Percentiles rank a stretch among this genome's conserved stretches.
Conservation (phyloP, 1,140 invertebrate species). For the Cydia splendana region DNA sequence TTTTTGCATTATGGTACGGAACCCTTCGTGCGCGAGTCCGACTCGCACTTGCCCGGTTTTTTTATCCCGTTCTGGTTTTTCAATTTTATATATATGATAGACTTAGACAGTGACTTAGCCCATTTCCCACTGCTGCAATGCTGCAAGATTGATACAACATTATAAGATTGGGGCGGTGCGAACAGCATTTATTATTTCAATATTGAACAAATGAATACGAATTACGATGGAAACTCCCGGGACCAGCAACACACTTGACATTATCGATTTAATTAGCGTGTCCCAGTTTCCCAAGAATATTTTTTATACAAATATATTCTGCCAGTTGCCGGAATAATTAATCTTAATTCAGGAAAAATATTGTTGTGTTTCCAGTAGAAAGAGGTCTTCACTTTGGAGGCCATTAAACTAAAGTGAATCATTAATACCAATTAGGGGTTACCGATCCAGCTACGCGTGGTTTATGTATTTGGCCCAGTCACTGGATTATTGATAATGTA, state of each 20-base stretch:
- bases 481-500: background rate
- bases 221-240: background rate
- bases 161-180: background rate
- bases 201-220: constrained; percentile 1
- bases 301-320: constrained; percentile 18
- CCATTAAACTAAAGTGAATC: constrained; percentile 23
- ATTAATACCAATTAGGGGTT: constrained; percentile 31
- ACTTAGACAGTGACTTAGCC: too few relatives aligned
- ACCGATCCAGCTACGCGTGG: background rate
- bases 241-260: constrained; percentile 13
- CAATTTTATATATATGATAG: too few relatives aligned
- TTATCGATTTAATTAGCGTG: constrained; percentile 19
- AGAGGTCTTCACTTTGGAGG: constrained; percentile 25
- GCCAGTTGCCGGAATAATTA: constrained; percentile 18
- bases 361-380: constrained; percentile 26
- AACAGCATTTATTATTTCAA: background rate
- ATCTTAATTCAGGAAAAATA: constrained; percentile 30
- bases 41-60: too few relatives aligned
- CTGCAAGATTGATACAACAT: too few relatives aligned
- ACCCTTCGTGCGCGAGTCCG: too few relatives aligned
- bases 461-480: background rate
- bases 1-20: too few relatives aligned
- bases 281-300: constrained; percentile 23
- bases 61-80: too few relatives aligned
- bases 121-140: too few relatives aligned